These are phyloP conservation scores for Dolichoris vasculosae DNA, from an alignment of 1,140 invertebrate genomes.

Conservation along the genomic window DNA sequence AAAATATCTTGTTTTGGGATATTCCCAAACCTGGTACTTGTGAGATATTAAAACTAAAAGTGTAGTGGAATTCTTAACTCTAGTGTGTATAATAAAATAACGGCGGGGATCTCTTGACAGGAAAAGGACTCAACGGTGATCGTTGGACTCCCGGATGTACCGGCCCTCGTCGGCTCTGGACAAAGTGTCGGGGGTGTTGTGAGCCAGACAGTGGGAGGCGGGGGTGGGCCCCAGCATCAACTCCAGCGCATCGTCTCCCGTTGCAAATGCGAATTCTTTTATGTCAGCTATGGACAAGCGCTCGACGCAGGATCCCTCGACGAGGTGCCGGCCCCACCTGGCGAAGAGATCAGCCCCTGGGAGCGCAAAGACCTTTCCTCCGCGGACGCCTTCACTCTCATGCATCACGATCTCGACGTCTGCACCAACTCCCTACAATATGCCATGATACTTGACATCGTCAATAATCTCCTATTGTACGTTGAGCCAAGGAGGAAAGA, in stretches of 20 bases:
- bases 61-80: no score
- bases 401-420: constrained; percentile 98
- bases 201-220: constrained; percentile 91
- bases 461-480: constrained; percentile 97
- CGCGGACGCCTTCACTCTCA: constrained; percentile 97
- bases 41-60: no score
- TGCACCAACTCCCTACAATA: constrained; percentile 97
- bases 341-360: constrained; percentile 83
- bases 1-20: no score
- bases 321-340: constrained; percentile 81
- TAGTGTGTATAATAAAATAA: not conserved
- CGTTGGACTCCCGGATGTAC: constrained; percentile 86
- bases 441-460: constrained; percentile 96
- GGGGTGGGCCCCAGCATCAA: constrained; percentile 79
- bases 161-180: constrained; percentile 93
- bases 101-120: constrained; percentile 50
- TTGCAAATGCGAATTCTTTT: constrained; percentile 98
- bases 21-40: no score
- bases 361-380: constrained; percentile 85
- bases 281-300: constrained; percentile 93
- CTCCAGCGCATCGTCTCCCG: constrained; percentile 96
- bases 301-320: constrained; percentile 81
- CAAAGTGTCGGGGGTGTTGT: constrained; percentile 97
- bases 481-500: constrained; percentile 97
- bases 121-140: constrained; percentile 88